Base-by-base conservation (phyloP, 2,797 vertebrate species). In the Gadopsis bispinosus region DNA sequence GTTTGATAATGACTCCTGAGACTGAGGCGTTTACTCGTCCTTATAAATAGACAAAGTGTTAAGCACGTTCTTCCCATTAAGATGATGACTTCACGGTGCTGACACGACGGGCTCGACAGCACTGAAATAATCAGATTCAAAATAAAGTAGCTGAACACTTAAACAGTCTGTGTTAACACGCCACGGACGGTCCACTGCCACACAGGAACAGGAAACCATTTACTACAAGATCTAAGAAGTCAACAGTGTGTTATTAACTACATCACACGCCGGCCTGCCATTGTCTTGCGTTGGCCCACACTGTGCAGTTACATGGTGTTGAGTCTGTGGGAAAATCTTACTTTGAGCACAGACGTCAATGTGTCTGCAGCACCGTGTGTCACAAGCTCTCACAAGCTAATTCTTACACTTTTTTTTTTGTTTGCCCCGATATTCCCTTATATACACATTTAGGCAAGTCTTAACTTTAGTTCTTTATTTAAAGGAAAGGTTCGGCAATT, bases 51-150 rank as follows among this genome's bases (percentile, higher is more conserved):
- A 31, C 61, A 22, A 65, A 48, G 9, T 19, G 22, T 17, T 63
- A 22, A 64, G 59, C 67, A n/a, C n/a, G 31, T 51, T 62, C 35
- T 55, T 78, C 48, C 48, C 66, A 67, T 83, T 84, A 55, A 17
- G 47, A 39, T 80, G 77, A 89, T 29, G 60, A 53, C 43, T n/a
- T 59, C 43, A 77, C 66, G 63, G 61, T 59, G 53, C 4, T 26
- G 64, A 79, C 72, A 63, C 1, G 17, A 53, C 12, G 3, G 19
- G 0, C 51, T 26, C 5, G 31, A 48, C 51, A 1, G 64, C 0
- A 17, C 48, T 0, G 37, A 55, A 50, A 33, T 70, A 51, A 84
- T 82, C 81, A 51, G 67, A 73, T 80, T 58, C 39, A 13, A 75
- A 75, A 62, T 26, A 55, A 45, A 60, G 61, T 2, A 6, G 51